Evolutionary conservation across 2,888 invertebrate genomes (phyloP), one percentile per base, ranked within the genome.

Genomic region (Trichogramma dendrolimi): DNA sequence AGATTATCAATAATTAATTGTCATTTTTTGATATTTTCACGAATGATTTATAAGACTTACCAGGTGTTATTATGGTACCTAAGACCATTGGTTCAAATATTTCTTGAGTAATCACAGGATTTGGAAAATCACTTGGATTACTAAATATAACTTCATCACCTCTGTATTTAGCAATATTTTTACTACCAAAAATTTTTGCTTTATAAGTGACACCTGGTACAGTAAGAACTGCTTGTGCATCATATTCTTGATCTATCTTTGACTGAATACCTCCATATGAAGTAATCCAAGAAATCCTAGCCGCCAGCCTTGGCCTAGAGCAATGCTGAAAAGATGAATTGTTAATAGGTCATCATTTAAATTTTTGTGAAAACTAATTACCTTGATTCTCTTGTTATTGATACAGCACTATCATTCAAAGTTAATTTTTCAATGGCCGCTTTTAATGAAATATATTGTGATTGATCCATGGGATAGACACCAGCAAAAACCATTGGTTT

Each of bases 401-500:
- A 84, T 4, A 98, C 96, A 63, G 93, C 95, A 5, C 93, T 90
- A 80, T 99, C 98, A 80, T 96, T 99, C 48, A 99, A 82, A n/a
- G 88, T 85, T 52, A 99, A 82, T 79, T 94, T 94, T 66, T 94
- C 94, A 58, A 99, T 89, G 8, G 98, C 93, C 72, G 83, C 86
- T 70, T 89, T 83, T 11, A 96, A 81, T 58, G 83, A 82, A 0
- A 85, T 75, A 74, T 90, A 89, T 73, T 95, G 90, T 0, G 93
- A 90, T 74, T 95, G 94, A 78, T 96, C 94, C 55, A 90, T 83
- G 0, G 98, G 97, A 80, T 91, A 99, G 61, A 96, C 83, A 0
- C 94, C 94, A 63, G 94, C 92, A 81, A 86, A 94, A 6, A 92
- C 92, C 86, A 93, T 90, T 0, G 93, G 89, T 72, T 87, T 88